Conservation (phyloP, 2,113 vertebrate genomes). For the Phaethon lepturus region DNA sequence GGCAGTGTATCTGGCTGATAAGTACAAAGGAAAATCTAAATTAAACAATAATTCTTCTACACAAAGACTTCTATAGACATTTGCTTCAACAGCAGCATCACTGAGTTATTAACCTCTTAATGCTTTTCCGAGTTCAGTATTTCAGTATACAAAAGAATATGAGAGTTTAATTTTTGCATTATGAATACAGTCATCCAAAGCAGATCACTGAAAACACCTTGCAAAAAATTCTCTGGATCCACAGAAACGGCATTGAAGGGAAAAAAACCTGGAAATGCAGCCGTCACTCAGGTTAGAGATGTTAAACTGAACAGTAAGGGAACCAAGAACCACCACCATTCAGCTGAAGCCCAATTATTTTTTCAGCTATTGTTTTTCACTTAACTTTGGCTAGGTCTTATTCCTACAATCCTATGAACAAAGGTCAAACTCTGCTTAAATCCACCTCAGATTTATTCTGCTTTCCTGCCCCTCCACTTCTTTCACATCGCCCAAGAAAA, state of each 20-base stretch:
- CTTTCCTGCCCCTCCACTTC: neutral
- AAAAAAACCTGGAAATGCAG: neutral
- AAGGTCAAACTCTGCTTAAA: neutral
- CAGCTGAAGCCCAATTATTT: neutral
- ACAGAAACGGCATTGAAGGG: neutral
- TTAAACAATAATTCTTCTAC: neutral
- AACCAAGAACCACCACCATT: neutral
- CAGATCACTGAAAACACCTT: neutral
- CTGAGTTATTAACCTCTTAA: neutral
- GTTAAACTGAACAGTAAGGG: neutral
- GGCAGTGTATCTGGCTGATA: neutral
- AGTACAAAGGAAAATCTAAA: neutral
- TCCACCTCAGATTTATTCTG: neutral
- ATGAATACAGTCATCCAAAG: neutral
- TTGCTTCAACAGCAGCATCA: neutral
- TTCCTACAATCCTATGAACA: neutral
- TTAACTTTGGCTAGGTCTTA: neutral
- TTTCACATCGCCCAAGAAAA: neutral
- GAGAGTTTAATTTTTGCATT: neutral
- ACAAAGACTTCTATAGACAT: neutral
- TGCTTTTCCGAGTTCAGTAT: neutral
- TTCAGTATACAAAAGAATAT: neutral
- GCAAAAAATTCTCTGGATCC: neutral
- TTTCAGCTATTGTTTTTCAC: neutral
- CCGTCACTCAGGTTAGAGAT: fast-evolving